Conservation (phyloP, 92 coral and sea anemone species). For the Hydrozoanthus gracilis region DNA sequence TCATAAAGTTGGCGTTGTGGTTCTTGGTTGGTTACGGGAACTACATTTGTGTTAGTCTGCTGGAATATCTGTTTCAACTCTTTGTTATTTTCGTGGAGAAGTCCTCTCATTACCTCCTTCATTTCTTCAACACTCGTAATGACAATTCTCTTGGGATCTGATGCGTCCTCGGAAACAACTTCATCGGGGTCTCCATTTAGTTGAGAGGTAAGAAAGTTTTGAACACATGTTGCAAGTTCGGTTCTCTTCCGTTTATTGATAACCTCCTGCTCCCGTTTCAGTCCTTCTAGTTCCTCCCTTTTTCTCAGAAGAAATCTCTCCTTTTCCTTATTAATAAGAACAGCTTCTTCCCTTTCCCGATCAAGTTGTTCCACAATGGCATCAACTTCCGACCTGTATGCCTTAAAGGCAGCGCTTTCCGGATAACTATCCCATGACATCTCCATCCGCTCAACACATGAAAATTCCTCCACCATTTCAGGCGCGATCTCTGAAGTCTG, state of each 20-base stretch:
- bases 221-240: constrained; percentile 36
- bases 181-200: constrained; percentile 1
- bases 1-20: background rate
- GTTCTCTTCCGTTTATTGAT: constrained; percentile 24
- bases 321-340: too few relatives aligned
- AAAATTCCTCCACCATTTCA: constrained; percentile 30
- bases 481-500: constrained; percentile 33
- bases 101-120: constrained; percentile 21
- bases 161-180: background rate
- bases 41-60: background rate
- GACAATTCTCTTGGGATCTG: background rate
- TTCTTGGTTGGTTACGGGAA: background rate
- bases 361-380: constrained; percentile 65
- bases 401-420: constrained; percentile 64
- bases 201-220: background rate
- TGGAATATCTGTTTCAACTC: constrained; percentile 15
- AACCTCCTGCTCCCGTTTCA: constrained; percentile 42
- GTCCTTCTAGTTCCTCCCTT: background rate
- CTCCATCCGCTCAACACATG: constrained; percentile 36
- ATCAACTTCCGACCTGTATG: constrained; percentile 68
- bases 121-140: background rate
- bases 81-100: constrained; percentile 28
- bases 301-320: background rate
- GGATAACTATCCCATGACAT: constrained; percentile 86
- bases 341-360: constrained; percentile 31